A percentile compares a stretch with the other conserved stretches of the same genome.
Conservation (phyloP, 2,113 vertebrate species). For the Eulacestoma nigropectus region DNA sequence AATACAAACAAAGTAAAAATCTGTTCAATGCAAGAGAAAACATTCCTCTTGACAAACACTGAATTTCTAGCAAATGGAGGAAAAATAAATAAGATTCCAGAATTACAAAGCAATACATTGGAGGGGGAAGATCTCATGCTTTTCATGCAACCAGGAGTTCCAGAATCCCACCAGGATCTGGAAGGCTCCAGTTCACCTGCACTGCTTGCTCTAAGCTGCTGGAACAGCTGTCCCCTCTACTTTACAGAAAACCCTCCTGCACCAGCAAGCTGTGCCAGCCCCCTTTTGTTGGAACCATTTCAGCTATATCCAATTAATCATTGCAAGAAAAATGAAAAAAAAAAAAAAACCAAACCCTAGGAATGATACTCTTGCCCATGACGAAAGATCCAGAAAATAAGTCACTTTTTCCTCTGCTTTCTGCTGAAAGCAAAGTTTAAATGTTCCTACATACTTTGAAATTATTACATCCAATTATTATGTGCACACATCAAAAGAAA, state of each 20-base stretch:
- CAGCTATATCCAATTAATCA: not conserved
- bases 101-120: not conserved
- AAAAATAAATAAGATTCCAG: not conserved
- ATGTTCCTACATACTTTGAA: not conserved
- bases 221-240: not conserved
- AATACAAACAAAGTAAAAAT: not conserved
- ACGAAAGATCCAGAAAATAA: not conserved
- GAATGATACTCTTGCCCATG: rapidly evolving
- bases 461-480: not conserved
- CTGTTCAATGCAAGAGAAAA: not conserved
- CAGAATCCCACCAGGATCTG: not conserved
- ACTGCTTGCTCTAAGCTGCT: not conserved
- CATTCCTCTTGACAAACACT: not conserved
- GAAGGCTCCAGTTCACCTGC: not conserved
- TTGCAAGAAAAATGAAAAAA: not conserved
- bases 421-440: not conserved
- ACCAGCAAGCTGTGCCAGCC: not conserved
- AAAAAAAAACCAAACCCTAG: not conserved
- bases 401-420: not conserved
- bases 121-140: not conserved
- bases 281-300: not conserved
- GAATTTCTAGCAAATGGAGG: not conserved
- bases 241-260: not conserved
- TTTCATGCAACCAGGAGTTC: not conserved
- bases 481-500: not conserved